phyloP scores from a whole-genome alignment of 1,140 invertebrate species.

The Hirudo medicinalis region DNA sequence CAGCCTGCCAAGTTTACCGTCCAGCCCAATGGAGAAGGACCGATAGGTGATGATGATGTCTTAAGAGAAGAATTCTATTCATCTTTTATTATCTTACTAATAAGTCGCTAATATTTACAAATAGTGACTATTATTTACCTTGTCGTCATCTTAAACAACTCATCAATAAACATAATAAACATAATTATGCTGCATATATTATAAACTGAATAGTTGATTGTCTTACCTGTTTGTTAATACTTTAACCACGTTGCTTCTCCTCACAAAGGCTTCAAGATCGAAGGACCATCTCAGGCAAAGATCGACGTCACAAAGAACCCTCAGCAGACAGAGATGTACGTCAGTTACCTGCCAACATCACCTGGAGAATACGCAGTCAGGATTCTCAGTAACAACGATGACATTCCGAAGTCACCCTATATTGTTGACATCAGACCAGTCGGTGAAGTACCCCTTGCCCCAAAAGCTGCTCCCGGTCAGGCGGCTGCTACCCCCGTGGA shows the following conservation, averaged over 20 bases:
- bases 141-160: too few species aligned
- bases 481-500: background rate
- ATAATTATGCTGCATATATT: too few species aligned
- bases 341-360: conserved; percentile 66
- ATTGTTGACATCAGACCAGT: conserved; percentile 33
- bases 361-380: conserved; percentile 79
- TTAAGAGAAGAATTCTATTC: too few species aligned
- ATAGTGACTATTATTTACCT: too few species aligned
- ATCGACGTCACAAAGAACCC: conserved; percentile 68
- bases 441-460: background rate
- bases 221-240: too few species aligned
- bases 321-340: conserved; percentile 73
- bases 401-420: conserved; percentile 41
- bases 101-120: too few species aligned
- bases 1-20: conserved; percentile 68
- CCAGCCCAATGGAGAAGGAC: conserved; percentile 63
- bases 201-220: too few species aligned
- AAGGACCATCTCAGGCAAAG: conserved; percentile 74
- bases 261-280: conserved; percentile 62
- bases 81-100: too few species aligned
- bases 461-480: background rate
- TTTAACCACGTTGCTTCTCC: background rate
- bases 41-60: conserved; percentile 5
- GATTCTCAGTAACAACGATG: conserved; percentile 59
- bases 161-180: too few species aligned